phyloP scores from a whole-genome alignment of 2,113 vertebrate genomes.

The Strix aluco region DNA sequence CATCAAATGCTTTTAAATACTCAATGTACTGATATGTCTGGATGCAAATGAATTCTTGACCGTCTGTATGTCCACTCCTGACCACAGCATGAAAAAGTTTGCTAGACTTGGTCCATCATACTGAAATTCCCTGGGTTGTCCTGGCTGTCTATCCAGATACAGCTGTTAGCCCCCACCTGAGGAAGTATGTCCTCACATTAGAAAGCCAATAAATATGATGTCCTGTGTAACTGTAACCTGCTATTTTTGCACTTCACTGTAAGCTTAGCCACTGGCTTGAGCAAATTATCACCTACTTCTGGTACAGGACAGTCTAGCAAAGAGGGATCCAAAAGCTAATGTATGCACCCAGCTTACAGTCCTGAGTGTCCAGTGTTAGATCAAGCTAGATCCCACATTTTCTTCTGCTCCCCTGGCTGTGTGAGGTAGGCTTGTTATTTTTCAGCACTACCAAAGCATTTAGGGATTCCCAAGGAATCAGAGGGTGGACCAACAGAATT shows the following conservation, averaged over 20 bases:
- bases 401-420: neutral
- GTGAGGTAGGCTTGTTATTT: neutral
- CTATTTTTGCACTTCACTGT: neutral
- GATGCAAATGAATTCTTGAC: neutral
- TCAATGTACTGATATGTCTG: fast-evolving
- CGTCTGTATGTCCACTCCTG: neutral
- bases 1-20: neutral
- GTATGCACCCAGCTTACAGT: neutral
- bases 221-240: neutral
- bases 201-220: neutral
- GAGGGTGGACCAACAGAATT: neutral
- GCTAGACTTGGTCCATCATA: neutral
- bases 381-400: neutral
- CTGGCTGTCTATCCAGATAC: neutral
- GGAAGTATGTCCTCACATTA: neutral
- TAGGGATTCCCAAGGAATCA: neutral
- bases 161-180: neutral
- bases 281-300: neutral
- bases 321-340: neutral
- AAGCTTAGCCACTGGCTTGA: neutral
- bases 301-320: neutral
- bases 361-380: neutral
- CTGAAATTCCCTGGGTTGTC: neutral
- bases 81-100: neutral
- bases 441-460: neutral